Percentiles rank a stretch among this genome's conserved stretches.
Evolutionary conservation across 2,888 invertebrate genomes (phyloP).

Genomic region (Candidula unifasciata): DNA sequence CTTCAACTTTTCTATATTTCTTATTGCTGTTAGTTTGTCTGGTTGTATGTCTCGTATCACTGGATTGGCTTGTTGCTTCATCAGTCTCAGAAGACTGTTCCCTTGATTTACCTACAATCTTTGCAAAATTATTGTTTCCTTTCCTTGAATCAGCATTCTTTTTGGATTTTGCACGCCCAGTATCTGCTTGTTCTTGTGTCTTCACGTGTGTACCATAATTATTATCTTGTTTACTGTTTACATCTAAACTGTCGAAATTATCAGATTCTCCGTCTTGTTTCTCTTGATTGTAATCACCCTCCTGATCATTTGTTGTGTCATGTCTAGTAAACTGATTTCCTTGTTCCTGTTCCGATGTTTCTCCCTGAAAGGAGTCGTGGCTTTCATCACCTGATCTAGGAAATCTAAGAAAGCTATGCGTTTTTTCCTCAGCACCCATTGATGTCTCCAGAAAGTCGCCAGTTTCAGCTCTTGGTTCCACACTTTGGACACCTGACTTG

Average conservation of each 20-base stretch:
- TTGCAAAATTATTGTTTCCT: not conserved
- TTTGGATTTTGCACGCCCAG: not conserved
- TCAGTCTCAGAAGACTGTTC: not conserved
- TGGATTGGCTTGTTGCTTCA: not conserved
- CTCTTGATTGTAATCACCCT: too few relatives aligned
- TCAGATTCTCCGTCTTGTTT: not conserved
- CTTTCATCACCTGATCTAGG: not conserved
- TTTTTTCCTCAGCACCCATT: not conserved
- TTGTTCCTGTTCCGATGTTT: not conserved
- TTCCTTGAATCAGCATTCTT: not conserved
- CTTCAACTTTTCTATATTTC: not conserved
- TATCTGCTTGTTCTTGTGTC: not conserved
- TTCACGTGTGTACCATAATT: not conserved
- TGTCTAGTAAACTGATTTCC: not conserved
- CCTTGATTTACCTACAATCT: not conserved
- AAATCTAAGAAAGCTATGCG: not conserved
- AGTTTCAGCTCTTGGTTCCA: not conserved
- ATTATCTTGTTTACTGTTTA: too few relatives aligned
- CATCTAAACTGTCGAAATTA: not conserved
- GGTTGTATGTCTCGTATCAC: too few relatives aligned
- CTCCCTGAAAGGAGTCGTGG: not conserved
- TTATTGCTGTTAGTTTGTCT: not conserved
- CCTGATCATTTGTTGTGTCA: not conserved
- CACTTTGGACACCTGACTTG: not conserved
- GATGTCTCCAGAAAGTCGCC: not conserved